These are phyloP conservation scores for Steinernema feltiae DNA, from an alignment of 1,140 invertebrate species.

Conservation along the genomic window DNA sequence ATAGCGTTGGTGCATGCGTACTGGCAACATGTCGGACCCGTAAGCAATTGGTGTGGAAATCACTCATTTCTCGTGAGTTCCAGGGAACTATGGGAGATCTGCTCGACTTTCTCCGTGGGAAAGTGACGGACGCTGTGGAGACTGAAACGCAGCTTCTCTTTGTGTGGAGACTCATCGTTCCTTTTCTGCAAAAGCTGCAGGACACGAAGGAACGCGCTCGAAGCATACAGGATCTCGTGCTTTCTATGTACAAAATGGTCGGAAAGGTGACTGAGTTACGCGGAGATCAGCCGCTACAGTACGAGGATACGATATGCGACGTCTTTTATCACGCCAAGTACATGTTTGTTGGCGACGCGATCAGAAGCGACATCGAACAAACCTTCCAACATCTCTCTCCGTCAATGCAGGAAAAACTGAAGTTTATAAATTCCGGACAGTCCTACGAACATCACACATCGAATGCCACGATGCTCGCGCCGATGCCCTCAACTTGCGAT, in stretches of 20 bases:
- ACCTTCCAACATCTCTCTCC: not conserved
- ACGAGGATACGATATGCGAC: constrained; percentile 26
- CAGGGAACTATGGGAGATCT: not conserved
- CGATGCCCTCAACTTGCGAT: not conserved
- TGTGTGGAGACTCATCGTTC: constrained; percentile 13
- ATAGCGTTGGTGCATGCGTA: constrained; percentile 17
- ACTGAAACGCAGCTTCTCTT: not conserved
- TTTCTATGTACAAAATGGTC: not conserved
- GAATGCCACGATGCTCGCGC: not conserved
- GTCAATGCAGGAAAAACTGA: not conserved
- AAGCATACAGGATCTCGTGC: not conserved
- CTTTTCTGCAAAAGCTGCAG: constrained; percentile 26
- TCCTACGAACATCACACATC: not conserved
- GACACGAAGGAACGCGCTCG: constrained; percentile 12
- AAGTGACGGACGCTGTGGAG: not conserved
- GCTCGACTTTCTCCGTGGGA: not conserved
- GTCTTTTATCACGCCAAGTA: constrained; percentile 36
- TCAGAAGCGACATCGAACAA: constrained; percentile 13
- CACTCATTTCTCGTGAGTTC: not conserved
- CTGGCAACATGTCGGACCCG: constrained; percentile 23
- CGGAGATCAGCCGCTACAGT: not conserved
- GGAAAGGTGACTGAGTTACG: not conserved
- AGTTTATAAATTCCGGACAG: not conserved
- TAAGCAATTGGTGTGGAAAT: not conserved
- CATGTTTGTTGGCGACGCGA: constrained; percentile 25